Evolutionary conservation across 1,140 invertebrate species (phyloP), one percentile per base, ranked within the genome.

Genomic region (Pteromalus puparum): DNA sequence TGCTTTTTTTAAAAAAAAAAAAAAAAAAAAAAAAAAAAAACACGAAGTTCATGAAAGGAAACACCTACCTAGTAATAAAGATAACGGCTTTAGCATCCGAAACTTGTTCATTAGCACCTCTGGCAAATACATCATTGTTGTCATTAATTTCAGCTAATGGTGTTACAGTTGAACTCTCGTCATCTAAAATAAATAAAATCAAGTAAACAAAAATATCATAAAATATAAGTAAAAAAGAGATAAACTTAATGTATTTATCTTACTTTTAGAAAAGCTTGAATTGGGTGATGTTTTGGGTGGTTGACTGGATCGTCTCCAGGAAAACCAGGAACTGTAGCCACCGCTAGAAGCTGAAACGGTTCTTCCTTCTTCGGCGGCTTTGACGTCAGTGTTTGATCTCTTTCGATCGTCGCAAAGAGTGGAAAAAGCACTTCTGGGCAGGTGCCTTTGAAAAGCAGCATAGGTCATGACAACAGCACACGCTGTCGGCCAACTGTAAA

Each of bases 401-500:
- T 92, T 92, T 28, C 90, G 90, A 9, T 91, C 91, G 42, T 91
- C 88, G 1, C 90, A 93, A 24, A 94, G 88, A 87, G 91, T 92
- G 79, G 91, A 89, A 6, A 93, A 87, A 0, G 89, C 81, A 28
- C 24, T 87, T 88, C 94, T 94, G 10, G 97, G 96, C 86, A 99
- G 93, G 82, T 96, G 95, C 88, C 97, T 95, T 89, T 98, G 95
- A 93, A 97, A 99, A 83, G 96, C 95, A 30, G 97, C 94, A 65
- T 97, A 93, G 76, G 97, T 97, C 88, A 99, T 95, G 84, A 99
- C 94, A 87, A 98, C 96, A 18, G 98, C 97, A 84, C 96, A 96
- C 84, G 98, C 98, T 68, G 96, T 95, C 80, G 95, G 92, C 98
- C 98, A 99, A 89, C 96, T 97, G 93, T 98, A 97, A 92, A 95